phyloP scores from a whole-genome alignment of 1,140 invertebrate genomes.

The Bombyx mandarina region DNA sequence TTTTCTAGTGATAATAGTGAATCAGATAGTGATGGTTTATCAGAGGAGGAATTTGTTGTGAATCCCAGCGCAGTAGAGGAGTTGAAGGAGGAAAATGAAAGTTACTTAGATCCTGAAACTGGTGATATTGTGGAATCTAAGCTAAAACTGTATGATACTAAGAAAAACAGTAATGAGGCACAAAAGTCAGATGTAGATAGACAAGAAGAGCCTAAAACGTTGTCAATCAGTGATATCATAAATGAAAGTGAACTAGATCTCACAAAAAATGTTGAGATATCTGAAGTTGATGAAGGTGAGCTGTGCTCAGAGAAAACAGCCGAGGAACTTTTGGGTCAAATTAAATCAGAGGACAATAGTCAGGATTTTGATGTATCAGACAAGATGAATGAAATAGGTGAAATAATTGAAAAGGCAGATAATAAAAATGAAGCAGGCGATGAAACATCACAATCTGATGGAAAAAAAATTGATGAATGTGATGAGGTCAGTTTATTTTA shows the following conservation, averaged over 20 bases:
- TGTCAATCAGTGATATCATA: conserved; percentile 66
- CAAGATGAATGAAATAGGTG: conserved; percentile 74
- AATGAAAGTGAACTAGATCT: conserved; percentile 63
- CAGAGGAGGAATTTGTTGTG: conserved; percentile 64
- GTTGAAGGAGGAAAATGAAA: conserved; percentile 64
- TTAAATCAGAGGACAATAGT: conserved; percentile 51
- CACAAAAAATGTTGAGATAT: conserved; percentile 64
- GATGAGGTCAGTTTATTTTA: conserved; percentile 33
- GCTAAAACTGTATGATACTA: conserved; percentile 9
- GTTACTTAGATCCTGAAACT: conserved; percentile 69
- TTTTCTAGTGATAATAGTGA: conserved; percentile 60
- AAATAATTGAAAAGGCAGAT: conserved; percentile 64
- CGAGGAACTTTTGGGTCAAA: conserved; percentile 42
- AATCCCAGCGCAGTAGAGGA: conserved; percentile 61
- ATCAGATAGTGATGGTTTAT: conserved; percentile 63
- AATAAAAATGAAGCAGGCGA: conserved; percentile 32
- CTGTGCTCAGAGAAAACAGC: conserved; percentile 55
- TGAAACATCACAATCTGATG: conserved; percentile 30
- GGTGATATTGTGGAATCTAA: conserved; percentile 59
- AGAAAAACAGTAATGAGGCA: conserved; percentile 7
- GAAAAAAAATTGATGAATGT: conserved; percentile 27
- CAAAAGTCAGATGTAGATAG: conserved; percentile 16
- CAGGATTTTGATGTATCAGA: conserved; percentile 70
- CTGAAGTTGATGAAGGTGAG: conserved; percentile 61
- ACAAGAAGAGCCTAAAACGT: conserved; percentile 45